Base-by-base conservation (phyloP, 2,797 vertebrate genomes). In the Orientallactaga sibirica region DNA sequence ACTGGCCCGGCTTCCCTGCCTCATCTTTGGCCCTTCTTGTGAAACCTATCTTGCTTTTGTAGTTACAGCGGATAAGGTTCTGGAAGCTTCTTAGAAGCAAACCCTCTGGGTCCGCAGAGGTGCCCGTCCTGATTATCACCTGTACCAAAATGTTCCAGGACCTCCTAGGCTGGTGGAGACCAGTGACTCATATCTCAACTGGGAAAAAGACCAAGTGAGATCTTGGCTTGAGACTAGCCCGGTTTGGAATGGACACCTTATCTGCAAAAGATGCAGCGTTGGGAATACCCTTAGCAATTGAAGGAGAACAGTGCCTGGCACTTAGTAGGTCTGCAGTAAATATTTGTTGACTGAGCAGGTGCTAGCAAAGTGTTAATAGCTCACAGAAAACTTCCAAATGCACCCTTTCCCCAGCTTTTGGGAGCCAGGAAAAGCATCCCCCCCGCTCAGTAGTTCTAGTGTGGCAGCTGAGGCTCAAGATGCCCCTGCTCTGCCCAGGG, bases 11-110 rank as follows among this genome's bases (percentile, higher is more conserved):
- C 19, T 52, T 62, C 19, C 25, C 25, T 24, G 74, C 29, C 75
- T 29, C 37, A 16, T 24, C 33, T 75, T 73, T 91, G 68, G 37
- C 33, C 25, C 27, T 92, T 19, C 2, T 91, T 93, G 14, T 79
- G 41, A 82, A 52, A 55, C 43, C 52, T 55, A 64, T 82, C 77
- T 79, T 81, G 20, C 55, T 66, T 86, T 37, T 76, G 14, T 91
- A 66, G 4, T 91, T 77, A 80, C 77, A 29, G 41, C 85, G 66
- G 82, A 12, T 29, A 41, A 73, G 61, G 24, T 92, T 83, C 85
- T 92, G 43, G 67, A 94, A 83, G 11, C 73, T 87, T 92, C 91
- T 89, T n/a, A 86, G n/a, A 48, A 78, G 71, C 5, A 81, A 67
- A 76, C 9, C 58, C 41, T 82, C 61, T 33, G 20, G 33, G 29